Base-by-base conservation (phyloP, 30 jellyfish, hydroid and myxozoan species). In the Cassiopea andromeda region DNA sequence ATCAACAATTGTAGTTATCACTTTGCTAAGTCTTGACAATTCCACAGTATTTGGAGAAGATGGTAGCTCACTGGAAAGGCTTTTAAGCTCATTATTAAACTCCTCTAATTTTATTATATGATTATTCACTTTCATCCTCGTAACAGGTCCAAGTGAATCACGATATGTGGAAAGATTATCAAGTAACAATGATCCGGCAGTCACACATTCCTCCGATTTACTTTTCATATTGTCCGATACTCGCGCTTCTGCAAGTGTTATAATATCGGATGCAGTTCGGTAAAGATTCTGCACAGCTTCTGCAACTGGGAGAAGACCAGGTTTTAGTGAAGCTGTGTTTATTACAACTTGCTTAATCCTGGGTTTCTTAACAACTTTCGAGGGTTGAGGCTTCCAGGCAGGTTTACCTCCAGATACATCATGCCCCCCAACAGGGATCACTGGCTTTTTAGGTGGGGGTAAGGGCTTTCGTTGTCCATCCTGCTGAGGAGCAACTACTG, bases 121-220 rank as follows among this genome's bases (percentile, higher is more conserved):
- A 67, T 83, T 78, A 54, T 86, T 94, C 27, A 94, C 98, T 58
- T 91, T 88, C 97, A 88, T 85, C 68, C 98, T 82, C 58, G 96
- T 73, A 60, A 94, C 98, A 54, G 98, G 98, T 5, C 97, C 98
- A 16, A 94, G 78, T 54, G 98, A 94, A 75, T 94, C 98, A 15
- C 97, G 97, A 75, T 94, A 94, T 59, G 90, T 43, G 2, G 98
- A 94, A 64, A 94, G 73, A 5, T 75, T 75, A 60, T 94, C 98
- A 2, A 89, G 96, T 16, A 94, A 82, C 6, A 48, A 57, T 9
- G 77, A 38, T n/a, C 88, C 95, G 15, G 49, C 48, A 44, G 69
- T 45, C 16, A 85, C 80, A 79, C 92, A 84, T 15, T 68, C 91
- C 43, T 75, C 91, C 0, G 97, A 75, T 71, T 89, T 94, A 12